Percentiles rank a stretch among this genome's conserved stretches.
phyloP scores from a whole-genome alignment of 2,797 vertebrate genomes.

The Knipowitschia caucasica region DNA sequence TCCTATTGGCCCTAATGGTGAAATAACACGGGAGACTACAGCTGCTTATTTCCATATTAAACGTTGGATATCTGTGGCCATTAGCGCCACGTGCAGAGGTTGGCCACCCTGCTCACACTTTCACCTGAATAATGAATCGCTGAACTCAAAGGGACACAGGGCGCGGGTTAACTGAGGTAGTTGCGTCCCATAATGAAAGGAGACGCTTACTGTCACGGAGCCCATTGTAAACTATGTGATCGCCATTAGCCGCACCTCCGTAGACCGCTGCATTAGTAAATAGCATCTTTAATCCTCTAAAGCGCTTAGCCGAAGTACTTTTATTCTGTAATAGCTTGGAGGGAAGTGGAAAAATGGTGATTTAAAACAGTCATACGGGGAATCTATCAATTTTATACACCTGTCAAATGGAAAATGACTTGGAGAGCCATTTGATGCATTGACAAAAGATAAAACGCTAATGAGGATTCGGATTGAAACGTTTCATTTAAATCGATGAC shows the following conservation, averaged over 20 bases:
- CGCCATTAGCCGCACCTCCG: slow-evolving; percentile 25
- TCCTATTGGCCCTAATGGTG: background rate
- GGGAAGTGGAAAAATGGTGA: slow-evolving; percentile 27
- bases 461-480: slow-evolving; percentile 18
- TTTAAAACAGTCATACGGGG: slow-evolving; percentile 28
- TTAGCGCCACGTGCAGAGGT: slow-evolving; percentile 10
- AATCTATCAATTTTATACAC: slow-evolving; percentile 43
- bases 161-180: slow-evolving; percentile 24
- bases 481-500: slow-evolving; percentile 5
- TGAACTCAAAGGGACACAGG: slow-evolving; percentile 7
- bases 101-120: slow-evolving; percentile 7
- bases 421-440: slow-evolving; percentile 14
- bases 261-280: slow-evolving; percentile 32
- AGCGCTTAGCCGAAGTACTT: slow-evolving; percentile 28
- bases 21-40: background rate
- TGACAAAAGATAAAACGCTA: slow-evolving; percentile 20
- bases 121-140: slow-evolving; percentile 15
- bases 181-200: slow-evolving; percentile 32
- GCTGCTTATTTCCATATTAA: slow-evolving; percentile 6
- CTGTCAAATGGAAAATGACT: slow-evolving; percentile 21
- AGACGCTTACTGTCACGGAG: slow-evolving; percentile 25
- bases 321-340: slow-evolving; percentile 34
- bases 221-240: slow-evolving; percentile 23
- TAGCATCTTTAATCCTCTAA: slow-evolving; percentile 29
- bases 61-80: slow-evolving; percentile 1